phyloP scores from a whole-genome alignment of 1,140 invertebrate species.

The Luehdorfia chinensis region DNA sequence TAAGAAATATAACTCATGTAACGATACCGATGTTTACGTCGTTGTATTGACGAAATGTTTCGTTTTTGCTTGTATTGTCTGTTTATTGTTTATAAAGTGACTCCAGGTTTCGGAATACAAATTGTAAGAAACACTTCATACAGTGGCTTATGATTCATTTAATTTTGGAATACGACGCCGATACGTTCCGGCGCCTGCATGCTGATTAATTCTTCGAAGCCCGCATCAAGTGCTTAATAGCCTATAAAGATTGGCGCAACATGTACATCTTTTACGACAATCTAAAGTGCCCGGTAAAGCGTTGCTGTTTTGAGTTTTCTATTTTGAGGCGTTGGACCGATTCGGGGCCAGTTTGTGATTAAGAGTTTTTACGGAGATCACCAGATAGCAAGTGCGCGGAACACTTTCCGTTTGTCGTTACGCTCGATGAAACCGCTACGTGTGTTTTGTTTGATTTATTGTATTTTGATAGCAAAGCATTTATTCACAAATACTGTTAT shows the following conservation, averaged over 20 bases:
- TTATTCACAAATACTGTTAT: too few relatives aligned
- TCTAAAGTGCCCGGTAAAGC: slow-evolving; percentile 32
- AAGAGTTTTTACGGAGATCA: slow-evolving; percentile 54
- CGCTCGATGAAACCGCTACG: too few relatives aligned
- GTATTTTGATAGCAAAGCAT: too few relatives aligned
- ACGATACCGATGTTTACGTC: too few relatives aligned
- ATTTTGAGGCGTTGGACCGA: slow-evolving; percentile 47
- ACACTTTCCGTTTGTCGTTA: too few relatives aligned
- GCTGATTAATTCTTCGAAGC: slow-evolving; percentile 23
- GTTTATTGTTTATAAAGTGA: too few relatives aligned
- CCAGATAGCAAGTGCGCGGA: slow-evolving; percentile 21
- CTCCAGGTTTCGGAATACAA: too few relatives aligned
- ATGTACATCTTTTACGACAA: slow-evolving; percentile 46
- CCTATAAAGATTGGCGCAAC: slow-evolving; percentile 43
- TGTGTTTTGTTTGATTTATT: too few relatives aligned
- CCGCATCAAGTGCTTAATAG: slow-evolving; percentile 41
- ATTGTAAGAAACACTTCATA: neutral
- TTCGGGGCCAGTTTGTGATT: slow-evolving; percentile 38
- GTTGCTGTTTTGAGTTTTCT: slow-evolving; percentile 33
- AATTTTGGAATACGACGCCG: slow-evolving; percentile 3
- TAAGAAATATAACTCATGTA: too few relatives aligned
- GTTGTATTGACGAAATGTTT: too few relatives aligned
- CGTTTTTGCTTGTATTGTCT: too few relatives aligned
- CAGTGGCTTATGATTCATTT: too few relatives aligned
- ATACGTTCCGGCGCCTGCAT: slow-evolving; percentile 18